phyloP scores from a whole-genome alignment of 1,140 invertebrate species.

The Heterodera schachtii region DNA sequence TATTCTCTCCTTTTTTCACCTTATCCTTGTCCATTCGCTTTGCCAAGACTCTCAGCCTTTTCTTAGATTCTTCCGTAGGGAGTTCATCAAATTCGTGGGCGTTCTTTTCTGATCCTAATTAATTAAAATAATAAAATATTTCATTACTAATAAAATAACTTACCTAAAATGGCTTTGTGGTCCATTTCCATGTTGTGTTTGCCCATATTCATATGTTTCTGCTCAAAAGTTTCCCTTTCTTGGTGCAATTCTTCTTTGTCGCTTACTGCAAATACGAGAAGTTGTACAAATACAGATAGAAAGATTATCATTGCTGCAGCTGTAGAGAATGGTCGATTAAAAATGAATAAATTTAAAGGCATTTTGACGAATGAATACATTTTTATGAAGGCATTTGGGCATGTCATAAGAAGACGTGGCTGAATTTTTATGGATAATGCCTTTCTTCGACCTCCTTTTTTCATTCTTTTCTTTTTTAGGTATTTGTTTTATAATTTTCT shows the following conservation, averaged over 20 bases:
- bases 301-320: neutral
- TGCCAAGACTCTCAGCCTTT: slow-evolving; percentile 78
- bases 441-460: no score
- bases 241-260: slow-evolving; percentile 29
- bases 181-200: slow-evolving; percentile 45
- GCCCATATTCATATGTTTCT: slow-evolving; percentile 13
- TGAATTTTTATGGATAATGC: neutral
- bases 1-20: slow-evolving; percentile 70
- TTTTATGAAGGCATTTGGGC: neutral
- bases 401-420: neutral
- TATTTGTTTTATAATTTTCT: no score
- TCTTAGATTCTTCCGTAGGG: slow-evolving; percentile 82
- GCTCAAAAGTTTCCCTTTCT: slow-evolving; percentile 18
- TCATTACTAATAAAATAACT: neutral
- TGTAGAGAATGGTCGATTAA: neutral
- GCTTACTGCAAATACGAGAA: neutral
- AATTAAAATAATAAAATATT: no score
- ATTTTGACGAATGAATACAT: no score
- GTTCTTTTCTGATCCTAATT: slow-evolving; percentile 79
- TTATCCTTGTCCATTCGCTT: slow-evolving; percentile 84
- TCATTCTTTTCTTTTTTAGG: no score
- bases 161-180: slow-evolving; percentile 51
- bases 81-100: slow-evolving; percentile 90
- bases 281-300: neutral
- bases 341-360: neutral